A percentile compares a stretch with the other conserved stretches of the same genome.
Evolutionary conservation across 2,888 invertebrate species (phyloP).

Genomic region (Lathronympha strigana): DNA sequence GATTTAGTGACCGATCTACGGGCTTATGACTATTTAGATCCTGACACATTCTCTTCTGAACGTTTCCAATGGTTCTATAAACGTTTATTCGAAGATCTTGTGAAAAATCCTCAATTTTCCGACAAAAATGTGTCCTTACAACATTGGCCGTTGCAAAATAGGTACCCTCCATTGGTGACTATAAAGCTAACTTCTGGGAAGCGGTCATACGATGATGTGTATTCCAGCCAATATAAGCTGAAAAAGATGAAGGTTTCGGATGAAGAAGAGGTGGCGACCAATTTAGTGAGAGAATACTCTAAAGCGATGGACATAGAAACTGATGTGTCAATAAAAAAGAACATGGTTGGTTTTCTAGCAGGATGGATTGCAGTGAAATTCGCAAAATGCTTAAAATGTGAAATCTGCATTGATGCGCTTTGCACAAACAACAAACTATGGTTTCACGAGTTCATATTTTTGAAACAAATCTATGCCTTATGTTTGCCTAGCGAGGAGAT

Average conservation of each 20-base stretch:
- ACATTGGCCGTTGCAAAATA: conserved; percentile 7
- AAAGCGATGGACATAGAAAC: conserved; percentile 19
- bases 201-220: conserved; percentile 21
- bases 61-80: conserved; percentile 1
- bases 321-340: neutral
- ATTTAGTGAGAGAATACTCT: conserved; percentile 1
- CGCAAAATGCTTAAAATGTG: conserved; percentile 30
- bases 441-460: conserved; percentile 33
- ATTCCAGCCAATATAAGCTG: conserved; percentile 6
- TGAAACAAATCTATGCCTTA: conserved; percentile 7
- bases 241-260: conserved; percentile 3
- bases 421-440: conserved; percentile 17
- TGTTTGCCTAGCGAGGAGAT: conserved; percentile 38
- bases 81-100: neutral
- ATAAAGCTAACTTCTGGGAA: conserved; percentile 19
- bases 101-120: neutral
- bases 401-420: conserved; percentile 24
- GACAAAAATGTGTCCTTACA: neutral
- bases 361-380: conserved; percentile 30
- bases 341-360: conserved; percentile 30
- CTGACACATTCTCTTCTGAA: neutral
- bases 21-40: neutral
- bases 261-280: neutral
- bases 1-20: conserved; percentile 10
- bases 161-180: neutral